Evolutionary conservation across 1,140 invertebrate species (phyloP).

Genomic region (Anastrepha obliqua): DNA sequence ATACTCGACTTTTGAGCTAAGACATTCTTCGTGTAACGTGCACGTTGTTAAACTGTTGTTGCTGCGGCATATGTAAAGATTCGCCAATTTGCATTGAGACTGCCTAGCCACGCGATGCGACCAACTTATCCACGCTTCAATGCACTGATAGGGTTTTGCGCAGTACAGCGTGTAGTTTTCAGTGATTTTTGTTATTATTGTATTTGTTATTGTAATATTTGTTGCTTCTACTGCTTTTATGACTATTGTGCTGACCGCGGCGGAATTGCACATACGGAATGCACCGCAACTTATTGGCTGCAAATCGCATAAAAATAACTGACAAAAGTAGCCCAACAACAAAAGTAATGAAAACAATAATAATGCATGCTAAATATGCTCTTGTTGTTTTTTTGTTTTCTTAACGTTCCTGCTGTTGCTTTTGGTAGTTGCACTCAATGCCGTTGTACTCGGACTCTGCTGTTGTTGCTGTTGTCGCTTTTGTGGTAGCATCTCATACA

Average conservation of each 20-base stretch:
- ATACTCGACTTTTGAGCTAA: too few relatives aligned
- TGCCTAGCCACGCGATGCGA: neutral
- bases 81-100: constrained; percentile 15
- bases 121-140: constrained; percentile 36
- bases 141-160: neutral
- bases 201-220: neutral
- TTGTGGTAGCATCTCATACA: too few relatives aligned
- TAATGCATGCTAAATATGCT: neutral
- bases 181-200: neutral
- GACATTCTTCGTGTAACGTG: too few relatives aligned
- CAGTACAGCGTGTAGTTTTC: neutral
- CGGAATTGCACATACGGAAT: neutral
- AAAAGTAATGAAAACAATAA: neutral
- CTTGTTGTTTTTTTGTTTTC: neutral
- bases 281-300: constrained; percentile 2
- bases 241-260: neutral
- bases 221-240: neutral
- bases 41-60: neutral
- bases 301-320: neutral
- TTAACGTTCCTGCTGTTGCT: neutral
- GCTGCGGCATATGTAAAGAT: constrained; percentile 6
- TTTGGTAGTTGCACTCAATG: too few relatives aligned
- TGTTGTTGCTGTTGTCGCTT: too few relatives aligned
- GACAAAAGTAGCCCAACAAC: neutral
- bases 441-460: too few relatives aligned